Base-by-base conservation (phyloP, 92 coral and sea anemone genomes). In the Bergia puertoricense region DNA sequence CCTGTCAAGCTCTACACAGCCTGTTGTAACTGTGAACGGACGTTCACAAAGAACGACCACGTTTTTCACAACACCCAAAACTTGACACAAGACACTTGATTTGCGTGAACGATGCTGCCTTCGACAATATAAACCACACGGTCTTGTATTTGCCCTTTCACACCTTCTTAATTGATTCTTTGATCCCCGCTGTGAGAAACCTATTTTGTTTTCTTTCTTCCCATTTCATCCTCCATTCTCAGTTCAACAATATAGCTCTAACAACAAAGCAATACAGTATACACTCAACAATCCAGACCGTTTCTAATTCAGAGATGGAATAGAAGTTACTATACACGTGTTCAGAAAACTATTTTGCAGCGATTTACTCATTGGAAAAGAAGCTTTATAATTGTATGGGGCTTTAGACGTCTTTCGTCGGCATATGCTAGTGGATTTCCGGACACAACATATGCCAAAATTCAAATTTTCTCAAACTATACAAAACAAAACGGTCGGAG, bases 51-150 rank as follows among this genome's bases (percentile, higher is more conserved):
- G 76, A 36, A 72, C 15, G 37, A 5, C 9, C 13, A 72, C n/a
- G 37, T 36, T 8, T 36, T 72, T 14, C 41, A 10, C 15, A 9
- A 4, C 16, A 30, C 40, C 41, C 41, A 15, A 13, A 6, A 72
- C 16, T 72, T 36, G 76, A 72, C 16, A 68, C 38, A 11, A 68
- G 37, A 37, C 42, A 8, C 37, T 43, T 8, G 6, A 45, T 43
- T 74, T 74, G 77, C 77, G 77, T 74, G 77, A 74, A 74, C 30
- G 30, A 18, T 74, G 77, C 38, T 72, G 76, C 37, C 41, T 72
- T 72, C 23, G 76, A 43, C 76, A 72, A 4, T 9, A 30, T 30
- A 30, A 40, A 22, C 43, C 77, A 74, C 77, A 38, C 16, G 77
- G 46, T 20, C 6, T 8, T 74, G 14, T 74, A 36, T 74, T 74